phyloP scores from a whole-genome alignment of 1,140 invertebrate genomes.

The Druon quercuslanigerum region DNA sequence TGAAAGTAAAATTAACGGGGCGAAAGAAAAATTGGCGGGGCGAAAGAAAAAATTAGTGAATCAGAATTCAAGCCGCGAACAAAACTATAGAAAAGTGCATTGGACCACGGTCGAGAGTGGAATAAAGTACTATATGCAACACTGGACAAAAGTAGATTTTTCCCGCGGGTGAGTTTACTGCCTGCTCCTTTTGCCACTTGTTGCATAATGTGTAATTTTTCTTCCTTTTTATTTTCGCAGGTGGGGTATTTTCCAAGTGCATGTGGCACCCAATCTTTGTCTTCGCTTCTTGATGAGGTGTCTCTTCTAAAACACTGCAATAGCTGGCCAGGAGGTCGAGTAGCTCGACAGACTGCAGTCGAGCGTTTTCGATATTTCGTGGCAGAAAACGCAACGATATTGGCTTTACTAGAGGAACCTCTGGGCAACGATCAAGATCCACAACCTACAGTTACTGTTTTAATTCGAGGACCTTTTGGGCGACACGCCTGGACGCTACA shows the following conservation, averaged over 20 bases:
- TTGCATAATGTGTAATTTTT: too few relatives aligned
- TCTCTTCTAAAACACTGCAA: slow-evolving; percentile 88
- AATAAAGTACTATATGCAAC: too few relatives aligned
- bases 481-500: slow-evolving; percentile 96
- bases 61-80: too few relatives aligned
- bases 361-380: slow-evolving; percentile 92
- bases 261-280: slow-evolving; percentile 89
- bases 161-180: too few relatives aligned
- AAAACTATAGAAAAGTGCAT: too few relatives aligned
- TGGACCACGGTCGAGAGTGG: too few relatives aligned
- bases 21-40: too few relatives aligned
- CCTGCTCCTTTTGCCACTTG: too few relatives aligned
- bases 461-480: slow-evolving; percentile 94
- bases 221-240: slow-evolving; percentile 64
- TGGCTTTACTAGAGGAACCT: slow-evolving; percentile 94
- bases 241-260: slow-evolving; percentile 89
- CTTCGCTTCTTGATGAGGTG: slow-evolving; percentile 92
- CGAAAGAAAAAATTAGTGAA: too few relatives aligned
- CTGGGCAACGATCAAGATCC: slow-evolving; percentile 88
- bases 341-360: slow-evolving; percentile 77
- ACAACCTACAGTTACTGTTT: slow-evolving; percentile 85
- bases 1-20: too few relatives aligned
- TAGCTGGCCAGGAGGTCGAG: slow-evolving; percentile 75
- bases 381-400: slow-evolving; percentile 90
- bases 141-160: too few relatives aligned